Conservation (phyloP, 2,888 invertebrate genomes). For the Cylindroiulus punctatus region DNA sequence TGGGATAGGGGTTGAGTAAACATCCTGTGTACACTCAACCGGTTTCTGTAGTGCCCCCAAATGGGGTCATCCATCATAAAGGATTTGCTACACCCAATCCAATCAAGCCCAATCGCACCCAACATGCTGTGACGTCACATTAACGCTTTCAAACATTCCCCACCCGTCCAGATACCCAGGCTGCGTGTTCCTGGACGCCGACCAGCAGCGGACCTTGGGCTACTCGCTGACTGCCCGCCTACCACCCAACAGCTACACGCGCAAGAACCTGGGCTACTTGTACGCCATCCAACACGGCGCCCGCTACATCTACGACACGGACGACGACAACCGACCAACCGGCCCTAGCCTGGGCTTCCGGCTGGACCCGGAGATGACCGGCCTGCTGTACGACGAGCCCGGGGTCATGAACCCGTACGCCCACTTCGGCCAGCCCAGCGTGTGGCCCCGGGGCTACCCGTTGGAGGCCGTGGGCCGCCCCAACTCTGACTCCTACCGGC, state of each 20-base stretch:
- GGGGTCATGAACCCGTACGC: slow-evolving; percentile 54
- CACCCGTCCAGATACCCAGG: slow-evolving; percentile 52
- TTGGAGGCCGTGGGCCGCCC: background rate
- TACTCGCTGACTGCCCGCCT: slow-evolving; percentile 46
- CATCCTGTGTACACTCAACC: too few species aligned
- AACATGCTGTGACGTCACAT: too few species aligned
- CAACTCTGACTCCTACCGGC: slow-evolving; percentile 42
- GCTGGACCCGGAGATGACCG: background rate
- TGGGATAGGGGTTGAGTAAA: too few species aligned
- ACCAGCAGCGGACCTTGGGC: slow-evolving; percentile 50
- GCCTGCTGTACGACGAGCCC: slow-evolving; percentile 26
- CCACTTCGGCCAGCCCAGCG: slow-evolving; percentile 52
- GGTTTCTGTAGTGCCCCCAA: too few species aligned
- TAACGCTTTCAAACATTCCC: too few species aligned
- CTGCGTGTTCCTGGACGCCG: slow-evolving; percentile 31
- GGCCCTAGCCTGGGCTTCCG: background rate
- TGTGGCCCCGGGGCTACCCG: slow-evolving; percentile 56
- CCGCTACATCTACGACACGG: slow-evolving; percentile 57
- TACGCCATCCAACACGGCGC: slow-evolving; percentile 57
- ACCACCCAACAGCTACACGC: slow-evolving; percentile 55
- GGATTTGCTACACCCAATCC: too few species aligned
- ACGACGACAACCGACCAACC: slow-evolving; percentile 56
- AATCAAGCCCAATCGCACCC: too few species aligned
- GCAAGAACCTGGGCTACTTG: slow-evolving; percentile 57
- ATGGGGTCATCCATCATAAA: too few species aligned